phyloP scores from a whole-genome alignment of 2,797 vertebrate species.

The Lutjanus campechanus region DNA sequence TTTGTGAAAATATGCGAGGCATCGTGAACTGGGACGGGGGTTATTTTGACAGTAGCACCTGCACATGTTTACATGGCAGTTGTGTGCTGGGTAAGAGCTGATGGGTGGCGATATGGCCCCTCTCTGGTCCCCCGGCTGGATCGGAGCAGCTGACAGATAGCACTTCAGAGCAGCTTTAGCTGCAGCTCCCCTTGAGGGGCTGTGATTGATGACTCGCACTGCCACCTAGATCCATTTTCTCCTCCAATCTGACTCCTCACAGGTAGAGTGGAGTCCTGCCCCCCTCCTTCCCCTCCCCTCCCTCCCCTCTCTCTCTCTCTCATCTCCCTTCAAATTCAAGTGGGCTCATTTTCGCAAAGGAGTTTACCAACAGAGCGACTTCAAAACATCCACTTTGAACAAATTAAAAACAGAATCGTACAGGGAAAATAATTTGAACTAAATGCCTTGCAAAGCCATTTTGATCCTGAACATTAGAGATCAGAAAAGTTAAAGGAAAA shows the following conservation, averaged over 20 bases:
- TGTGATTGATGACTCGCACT: slow-evolving; percentile 89
- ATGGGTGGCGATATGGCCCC: slow-evolving; percentile 81
- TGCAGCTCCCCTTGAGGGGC: slow-evolving; percentile 87
- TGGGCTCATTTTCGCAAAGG: slow-evolving; percentile 67
- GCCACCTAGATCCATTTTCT: slow-evolving; percentile 89
- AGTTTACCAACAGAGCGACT: slow-evolving; percentile 64
- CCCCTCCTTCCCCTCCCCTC: background rate
- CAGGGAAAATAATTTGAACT: slow-evolving; percentile 59
- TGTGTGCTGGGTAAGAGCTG: slow-evolving; percentile 80
- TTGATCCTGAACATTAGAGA: slow-evolving; percentile 64
- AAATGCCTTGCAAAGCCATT: slow-evolving; percentile 61
- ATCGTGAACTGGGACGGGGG: slow-evolving; percentile 58
- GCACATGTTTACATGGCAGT: slow-evolving; percentile 86
- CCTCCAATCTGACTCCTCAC: slow-evolving; percentile 83
- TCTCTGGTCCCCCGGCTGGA: slow-evolving; percentile 77
- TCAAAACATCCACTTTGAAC: slow-evolving; percentile 66
- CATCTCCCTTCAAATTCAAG: slow-evolving; percentile 62
- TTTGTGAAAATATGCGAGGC: slow-evolving; percentile 54
- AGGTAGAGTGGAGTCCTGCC: slow-evolving; percentile 70
- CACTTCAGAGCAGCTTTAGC: slow-evolving; percentile 89
- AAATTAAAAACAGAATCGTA: slow-evolving; percentile 69
- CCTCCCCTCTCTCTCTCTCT: slow-evolving; percentile 17
- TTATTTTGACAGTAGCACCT: slow-evolving; percentile 80
- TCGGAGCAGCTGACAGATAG: slow-evolving; percentile 88
- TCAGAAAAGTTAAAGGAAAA: slow-evolving; percentile 54